phyloP scores from a whole-genome alignment of 2,113 vertebrate genomes.

The Aviceda subcristata region DNA sequence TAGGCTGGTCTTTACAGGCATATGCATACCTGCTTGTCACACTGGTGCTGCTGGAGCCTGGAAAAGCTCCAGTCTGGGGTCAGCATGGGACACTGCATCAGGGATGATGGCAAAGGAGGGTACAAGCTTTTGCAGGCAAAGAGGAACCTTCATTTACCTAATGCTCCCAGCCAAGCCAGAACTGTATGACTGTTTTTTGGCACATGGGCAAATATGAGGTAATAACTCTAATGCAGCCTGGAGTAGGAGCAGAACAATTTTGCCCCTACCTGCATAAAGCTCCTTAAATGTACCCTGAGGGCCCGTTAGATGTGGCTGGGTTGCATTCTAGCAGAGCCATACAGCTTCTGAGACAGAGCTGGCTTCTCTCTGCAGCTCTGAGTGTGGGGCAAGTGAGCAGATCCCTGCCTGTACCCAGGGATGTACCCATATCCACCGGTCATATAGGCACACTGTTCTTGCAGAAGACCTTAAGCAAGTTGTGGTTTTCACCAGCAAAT shows the following conservation, averaged over 20 bases:
- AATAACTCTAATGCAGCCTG: not conserved
- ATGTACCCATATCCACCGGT: fast-evolving
- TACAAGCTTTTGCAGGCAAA: not conserved
- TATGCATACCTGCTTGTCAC: not conserved
- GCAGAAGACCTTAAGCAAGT: not conserved
- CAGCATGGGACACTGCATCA: fast-evolving
- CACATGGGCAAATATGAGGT: not conserved
- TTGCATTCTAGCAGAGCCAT: not conserved
- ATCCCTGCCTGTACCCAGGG: fast-evolving
- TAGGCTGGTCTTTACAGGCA: not conserved
- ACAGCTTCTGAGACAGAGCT: not conserved
- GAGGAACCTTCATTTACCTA: not conserved
- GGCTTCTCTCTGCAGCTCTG: not conserved
- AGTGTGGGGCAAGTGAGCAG: fast-evolving
- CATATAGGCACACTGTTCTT: not conserved
- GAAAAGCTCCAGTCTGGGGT: not conserved
- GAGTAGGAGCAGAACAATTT: not conserved
- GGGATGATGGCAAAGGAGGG: not conserved
- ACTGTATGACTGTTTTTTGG: not conserved
- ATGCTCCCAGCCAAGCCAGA: not conserved
- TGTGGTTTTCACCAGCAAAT: not conserved
- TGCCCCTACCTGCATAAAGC: not conserved
- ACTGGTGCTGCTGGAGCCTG: not conserved
- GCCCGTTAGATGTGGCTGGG: not conserved
- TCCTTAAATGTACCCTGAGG: not conserved